phyloP scores from a whole-genome alignment of 2,113 vertebrate species.

The Siniperca chuatsi region DNA sequence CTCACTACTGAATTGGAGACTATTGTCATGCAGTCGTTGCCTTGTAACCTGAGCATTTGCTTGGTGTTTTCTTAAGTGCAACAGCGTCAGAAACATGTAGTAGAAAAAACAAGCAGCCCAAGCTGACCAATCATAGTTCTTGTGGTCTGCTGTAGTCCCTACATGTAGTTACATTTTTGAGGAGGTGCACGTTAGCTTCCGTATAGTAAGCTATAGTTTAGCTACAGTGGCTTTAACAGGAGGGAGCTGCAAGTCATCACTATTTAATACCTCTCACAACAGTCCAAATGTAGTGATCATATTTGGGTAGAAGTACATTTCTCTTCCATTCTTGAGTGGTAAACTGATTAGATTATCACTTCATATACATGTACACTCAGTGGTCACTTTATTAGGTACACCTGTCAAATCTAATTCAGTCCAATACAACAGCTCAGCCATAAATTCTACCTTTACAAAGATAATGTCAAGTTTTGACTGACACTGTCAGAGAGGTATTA shows the following conservation, averaged over 20 bases:
- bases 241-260: too few species aligned
- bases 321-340: too few species aligned
- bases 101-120: neutral
- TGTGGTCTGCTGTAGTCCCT: neutral
- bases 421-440: too few species aligned
- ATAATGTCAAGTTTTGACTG: neutral
- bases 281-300: too few species aligned
- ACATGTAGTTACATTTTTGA: too few species aligned
- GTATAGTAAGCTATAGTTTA: too few species aligned
- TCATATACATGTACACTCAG: neutral
- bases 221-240: too few species aligned
- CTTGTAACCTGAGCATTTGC: neutral
- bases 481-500: neutral
- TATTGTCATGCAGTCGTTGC: neutral
- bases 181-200: too few species aligned
- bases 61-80: neutral
- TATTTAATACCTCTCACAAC: too few species aligned
- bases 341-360: too few species aligned
- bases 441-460: neutral
- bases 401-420: neutral
- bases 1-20: neutral
- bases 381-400: neutral
- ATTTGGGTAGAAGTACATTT: too few species aligned
- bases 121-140: neutral
- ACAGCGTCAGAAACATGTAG: neutral